Conservation (phyloP, 53 echinoderm and acorn worm species). For the Glandiceps talaboti region DNA sequence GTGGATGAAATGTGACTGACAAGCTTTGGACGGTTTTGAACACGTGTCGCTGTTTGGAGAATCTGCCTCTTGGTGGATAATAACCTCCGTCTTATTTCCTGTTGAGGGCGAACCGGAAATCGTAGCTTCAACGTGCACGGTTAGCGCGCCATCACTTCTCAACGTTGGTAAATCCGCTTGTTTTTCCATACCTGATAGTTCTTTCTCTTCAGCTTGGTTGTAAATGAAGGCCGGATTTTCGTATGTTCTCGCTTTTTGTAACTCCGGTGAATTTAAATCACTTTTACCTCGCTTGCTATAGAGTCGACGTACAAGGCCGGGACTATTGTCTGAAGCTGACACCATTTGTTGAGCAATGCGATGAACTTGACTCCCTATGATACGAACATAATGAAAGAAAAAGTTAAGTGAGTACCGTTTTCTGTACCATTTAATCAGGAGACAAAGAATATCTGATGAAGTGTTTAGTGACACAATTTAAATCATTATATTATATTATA, state of each 20-base stretch:
- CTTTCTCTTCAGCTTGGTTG: conserved; percentile 14
- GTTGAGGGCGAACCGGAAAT: conserved; percentile 8
- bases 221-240: conserved; percentile 6
- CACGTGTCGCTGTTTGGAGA: neutral
- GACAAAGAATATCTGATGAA: too few relatives aligned
- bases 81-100: neutral
- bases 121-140: conserved; percentile 1
- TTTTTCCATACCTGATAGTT: neutral
- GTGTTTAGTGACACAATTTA: too few relatives aligned
- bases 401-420: too few relatives aligned
- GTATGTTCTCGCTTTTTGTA: neutral
- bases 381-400: too few relatives aligned
- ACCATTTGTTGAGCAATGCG: conserved; percentile 75
- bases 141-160: neutral
- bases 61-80: conserved; percentile 2
- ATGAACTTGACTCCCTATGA: conserved; percentile 63
- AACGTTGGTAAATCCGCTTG: neutral
- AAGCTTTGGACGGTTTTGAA: neutral
- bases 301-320: conserved; percentile 45
- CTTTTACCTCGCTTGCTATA: conserved; percentile 27
- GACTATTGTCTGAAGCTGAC: conserved; percentile 60
- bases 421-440: too few relatives aligned
- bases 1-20: neutral
- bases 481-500: too few relatives aligned
- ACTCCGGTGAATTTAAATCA: neutral